phyloP scores from a whole-genome alignment of 2,113 vertebrate species.

The Caracal caracal region DNA sequence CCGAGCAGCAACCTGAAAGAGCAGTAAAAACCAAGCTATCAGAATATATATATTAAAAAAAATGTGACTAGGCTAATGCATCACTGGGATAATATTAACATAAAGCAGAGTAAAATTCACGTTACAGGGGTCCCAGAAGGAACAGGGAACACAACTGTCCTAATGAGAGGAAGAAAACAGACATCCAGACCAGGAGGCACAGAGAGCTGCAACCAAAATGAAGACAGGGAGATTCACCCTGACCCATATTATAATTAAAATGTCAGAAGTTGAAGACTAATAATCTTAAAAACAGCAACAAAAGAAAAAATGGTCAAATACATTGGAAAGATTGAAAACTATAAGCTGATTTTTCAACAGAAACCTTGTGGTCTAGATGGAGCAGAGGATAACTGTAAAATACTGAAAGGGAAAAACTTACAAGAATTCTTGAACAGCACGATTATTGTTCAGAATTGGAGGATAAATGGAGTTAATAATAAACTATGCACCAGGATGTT shows the following conservation, averaged over 20 bases:
- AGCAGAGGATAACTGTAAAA: neutral
- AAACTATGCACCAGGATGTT: neutral
- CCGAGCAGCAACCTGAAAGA: neutral
- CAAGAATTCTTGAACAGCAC: neutral
- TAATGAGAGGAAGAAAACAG: neutral
- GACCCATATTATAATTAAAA: neutral
- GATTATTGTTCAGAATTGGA: neutral
- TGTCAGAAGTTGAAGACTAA: neutral
- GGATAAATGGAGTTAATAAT: neutral
- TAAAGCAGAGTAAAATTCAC: neutral
- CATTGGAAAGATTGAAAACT: neutral
- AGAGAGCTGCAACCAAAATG: neutral
- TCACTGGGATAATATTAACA: neutral
- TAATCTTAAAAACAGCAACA: neutral
- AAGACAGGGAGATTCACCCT: neutral
- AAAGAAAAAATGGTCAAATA: neutral
- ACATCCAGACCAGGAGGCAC: neutral
- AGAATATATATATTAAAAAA: neutral
- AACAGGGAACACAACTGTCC: neutral
- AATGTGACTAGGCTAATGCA: neutral
- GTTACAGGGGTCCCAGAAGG: neutral
- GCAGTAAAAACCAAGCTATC: neutral
- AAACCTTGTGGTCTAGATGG: neutral
- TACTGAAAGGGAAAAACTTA: neutral
- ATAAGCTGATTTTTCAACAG: neutral